Conservation (phyloP, 2,797 vertebrate species). For the Mallotus villosus region DNA sequence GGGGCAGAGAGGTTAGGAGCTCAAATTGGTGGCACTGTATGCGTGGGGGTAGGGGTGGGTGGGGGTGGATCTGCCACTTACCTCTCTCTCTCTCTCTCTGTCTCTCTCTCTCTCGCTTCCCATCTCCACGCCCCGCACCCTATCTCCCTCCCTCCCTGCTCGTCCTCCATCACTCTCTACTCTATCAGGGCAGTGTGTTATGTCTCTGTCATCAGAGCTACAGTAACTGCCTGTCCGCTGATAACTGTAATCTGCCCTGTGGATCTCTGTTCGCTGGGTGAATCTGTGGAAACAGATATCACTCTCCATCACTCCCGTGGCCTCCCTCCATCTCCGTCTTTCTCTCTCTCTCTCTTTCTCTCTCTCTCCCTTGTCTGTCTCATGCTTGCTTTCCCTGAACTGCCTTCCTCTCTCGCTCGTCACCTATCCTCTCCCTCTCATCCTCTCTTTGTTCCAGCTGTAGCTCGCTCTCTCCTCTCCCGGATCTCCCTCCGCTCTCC, state of each 20-base stretch:
- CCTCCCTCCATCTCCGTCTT: neutral
- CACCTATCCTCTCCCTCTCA: no score
- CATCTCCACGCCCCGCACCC: neutral
- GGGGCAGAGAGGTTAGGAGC: no score
- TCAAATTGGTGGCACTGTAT: no score
- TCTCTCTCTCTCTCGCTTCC: slow-evolving; percentile 37
- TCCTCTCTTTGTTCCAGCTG: no score
- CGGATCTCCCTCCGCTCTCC: no score
- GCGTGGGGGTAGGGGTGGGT: slow-evolving; percentile 12
- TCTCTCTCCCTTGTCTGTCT: no score
- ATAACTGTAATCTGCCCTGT: slow-evolving; percentile 64
- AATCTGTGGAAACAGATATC: slow-evolving; percentile 32
- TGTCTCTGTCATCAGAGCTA: slow-evolving; percentile 60
- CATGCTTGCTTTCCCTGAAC: no score
- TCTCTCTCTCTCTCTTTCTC: neutral
- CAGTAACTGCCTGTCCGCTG: slow-evolving; percentile 60
- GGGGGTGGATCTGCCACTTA: slow-evolving; percentile 23
- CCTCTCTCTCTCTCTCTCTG: slow-evolving; percentile 44
- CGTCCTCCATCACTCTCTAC: slow-evolving; percentile 31
- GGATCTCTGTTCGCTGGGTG: slow-evolving; percentile 52
- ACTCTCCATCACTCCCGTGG: slow-evolving; percentile 24
- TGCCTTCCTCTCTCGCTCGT: no score
- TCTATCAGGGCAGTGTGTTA: slow-evolving; percentile 44
- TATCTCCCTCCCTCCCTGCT: neutral
- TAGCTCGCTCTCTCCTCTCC: no score